Base-by-base conservation (phyloP, 2,888 invertebrate genomes). In the Tricholauxania praeusta region DNA sequence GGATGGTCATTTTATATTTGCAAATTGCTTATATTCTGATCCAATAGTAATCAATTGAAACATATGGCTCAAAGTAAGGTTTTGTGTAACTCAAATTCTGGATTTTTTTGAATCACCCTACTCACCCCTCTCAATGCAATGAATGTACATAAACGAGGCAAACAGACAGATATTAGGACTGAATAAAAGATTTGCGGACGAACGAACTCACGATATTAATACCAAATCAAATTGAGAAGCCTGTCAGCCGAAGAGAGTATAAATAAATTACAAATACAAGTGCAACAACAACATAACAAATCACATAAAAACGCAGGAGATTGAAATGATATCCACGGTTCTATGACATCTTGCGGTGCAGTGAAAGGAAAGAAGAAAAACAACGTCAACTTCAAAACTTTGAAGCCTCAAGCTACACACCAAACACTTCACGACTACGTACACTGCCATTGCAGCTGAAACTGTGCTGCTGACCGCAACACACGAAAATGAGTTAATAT, bases 271-370 rank as follows among this genome's bases (percentile, higher is more conserved):
- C 64, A 71, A 55, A 32, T 52, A 52, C 57, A 72, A 72, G 15
- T 7, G 14, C 57, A 19, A n/a, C 17, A 66, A 12, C 22, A 63
- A 64, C 52, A 55, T 32, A 53, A 64, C 68, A 68, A 69, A 73
- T 64, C 69, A 73, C 63, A 64, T 51, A 59, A 64, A 39, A 69
- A 59, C 65, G 65, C 69, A 65, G 73, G 49, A 73, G 73, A 73
- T 73, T 73, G 73, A 73, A 69, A 69, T 47, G 59, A 69, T 65
- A 71, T 39, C 59, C 71, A n/a, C 17, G 47, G 47, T 52, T 39
- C 51, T 62, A 53, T 62, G 63, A 63, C 62, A 53, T 10, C 15
- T 53, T 0, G 49, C 64, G 52, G 19, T 15, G 53, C 28, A 17
- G 53, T 19, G 19, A n/a, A 19, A 19, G 55, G n/a, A 12, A 53